Base-by-base conservation (phyloP, 2,113 vertebrate species). In the Platichthys flesus region DNA sequence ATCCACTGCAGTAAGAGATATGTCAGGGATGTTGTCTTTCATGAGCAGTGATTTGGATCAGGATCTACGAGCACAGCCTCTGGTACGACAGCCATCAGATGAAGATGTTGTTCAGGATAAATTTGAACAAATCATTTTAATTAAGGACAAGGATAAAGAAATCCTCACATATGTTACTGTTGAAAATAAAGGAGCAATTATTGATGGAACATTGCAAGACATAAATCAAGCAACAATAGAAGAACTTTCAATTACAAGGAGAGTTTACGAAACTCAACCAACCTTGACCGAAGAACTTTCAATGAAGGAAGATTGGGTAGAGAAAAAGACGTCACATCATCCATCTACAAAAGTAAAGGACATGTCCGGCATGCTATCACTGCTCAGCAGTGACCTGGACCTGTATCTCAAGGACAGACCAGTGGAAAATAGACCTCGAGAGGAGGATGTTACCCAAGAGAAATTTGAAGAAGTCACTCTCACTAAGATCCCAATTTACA, bases 361-460 rank as follows among this genome's bases (percentile, higher is more conserved):
- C 0, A 7, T 83, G 10, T 61, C 86, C 42, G 96, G 93, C 51
- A 87, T 91, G 65, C 76, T 91, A 35, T 93, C 92, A 66, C 84
- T 93, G 74, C 94, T 95, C 9, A 67, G 70, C 5, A 74, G 90
- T 69, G 94, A 96, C 72, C 88, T 95, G 14, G 93, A 93, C 35
- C 61, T 89, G 0, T 76, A 75, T 0, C 31, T 84, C 12, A 45
- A 86, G 69, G 79, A 90, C 64, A 93, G 52, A 5, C 71, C 77
- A 0, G 24, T 73, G n/a, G 61, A 81, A 47, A 68, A 59, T 3
- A 77, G 69, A 20, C 65, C 67, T 67, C 76, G 60, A 71, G 83
- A 85, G 23, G 82, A 89, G 49, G 91, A 90, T 2, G 0, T 74
- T 8, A 60, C 74, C 16, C 83, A 90, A 76, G 93, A 93, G 56